Base-by-base conservation (phyloP, 2,888 invertebrate species). In the Ectemnius cavifrons region DNA sequence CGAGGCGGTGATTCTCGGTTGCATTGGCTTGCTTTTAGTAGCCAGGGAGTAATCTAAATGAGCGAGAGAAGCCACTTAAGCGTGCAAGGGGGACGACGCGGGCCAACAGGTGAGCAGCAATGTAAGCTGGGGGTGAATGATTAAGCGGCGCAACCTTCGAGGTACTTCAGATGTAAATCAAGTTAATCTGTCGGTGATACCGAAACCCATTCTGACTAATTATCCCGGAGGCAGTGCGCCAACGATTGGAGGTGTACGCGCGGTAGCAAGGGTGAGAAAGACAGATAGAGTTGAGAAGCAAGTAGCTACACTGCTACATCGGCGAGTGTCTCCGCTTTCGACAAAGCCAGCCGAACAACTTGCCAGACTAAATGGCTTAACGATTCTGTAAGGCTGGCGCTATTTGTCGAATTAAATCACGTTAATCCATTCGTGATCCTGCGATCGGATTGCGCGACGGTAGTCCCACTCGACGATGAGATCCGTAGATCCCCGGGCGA, bases 361-460 rank as follows among this genome's bases (percentile, higher is more conserved):
- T 74, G 79, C 82, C 73, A 78, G 81, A 79, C 71, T 71, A 76
- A 80, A 82, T 80, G 77, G 78, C 80, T 83, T 84, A 87, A 87
- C 85, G 85, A 87, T 87, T 86, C 83, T 85, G 85, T 85, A 87
- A 86, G 82, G 83, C 84, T 78, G 80, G 82, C 78, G 78, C 86
- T 82, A 86, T 87, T 87, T 87, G 87, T 87, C 87, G 83, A 87
- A 82, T 83, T 85, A 84, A 86, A 85, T 87, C 86, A 85, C 84
- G 73, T 82, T 87, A 85, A 87, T 87, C 86, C 83, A 79, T 83
- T 78, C 82, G 84, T 80, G 82, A 86, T 84, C 63, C 81, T 61
- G 75, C 81, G 78, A 78, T 78, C 74, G 75, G 77, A 82, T 82
- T 75, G 70, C 72, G 58, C 70, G 72, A 82, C 84, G 75, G 77